Evolutionary conservation across 2,888 invertebrate genomes (phyloP), one percentile per base, ranked within the genome.

Genomic region (Griposia aprilina): DNA sequence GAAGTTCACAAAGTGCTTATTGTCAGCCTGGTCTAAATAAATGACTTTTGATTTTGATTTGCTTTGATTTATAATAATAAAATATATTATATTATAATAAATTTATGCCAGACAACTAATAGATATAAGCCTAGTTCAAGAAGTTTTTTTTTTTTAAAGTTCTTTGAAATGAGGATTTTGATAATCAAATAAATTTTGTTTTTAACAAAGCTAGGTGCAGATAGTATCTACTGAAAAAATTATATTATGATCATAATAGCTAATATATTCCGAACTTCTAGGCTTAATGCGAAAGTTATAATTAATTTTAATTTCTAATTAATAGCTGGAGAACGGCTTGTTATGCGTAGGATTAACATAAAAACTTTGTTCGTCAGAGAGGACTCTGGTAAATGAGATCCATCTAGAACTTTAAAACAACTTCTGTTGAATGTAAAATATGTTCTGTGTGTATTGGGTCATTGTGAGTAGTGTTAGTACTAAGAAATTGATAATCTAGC

Each of bases 251-350:
- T 48, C 26, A 63, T 55, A 26, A n/a, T 50, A 55, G 11, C 20
- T 63, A 74, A 59, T 74, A 15, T 52, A 65, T 45, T 26, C 10
- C 10, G 17, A 74, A 79, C 30, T 74, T 79, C 26, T 30, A 15
- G 11, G 30, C 57, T 52, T 17, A 59, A 36, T 45, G n/a, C 26
- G 30, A 66, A 81, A 74, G 45, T 81, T 60, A 23, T 13, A 30
- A 52, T 52, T 59, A 65, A 79, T 65, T 79, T 52, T 45, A 81
- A 74, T 30, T 59, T 59, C 10, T 65, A 79, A 81, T 79, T 50
- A 78, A 48, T 26, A 80, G 55, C 62, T 63, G 30, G n/a, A 20
- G 15, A 26, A 63, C n/a, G 20, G 26, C 15, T 74, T 57, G 30
- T 4, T 15, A 45, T 23, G 57, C 23, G 26, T 41, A 62, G 36